Evolutionary conservation across 2,113 vertebrate species (phyloP).

Genomic region (Pipra filicauda): DNA sequence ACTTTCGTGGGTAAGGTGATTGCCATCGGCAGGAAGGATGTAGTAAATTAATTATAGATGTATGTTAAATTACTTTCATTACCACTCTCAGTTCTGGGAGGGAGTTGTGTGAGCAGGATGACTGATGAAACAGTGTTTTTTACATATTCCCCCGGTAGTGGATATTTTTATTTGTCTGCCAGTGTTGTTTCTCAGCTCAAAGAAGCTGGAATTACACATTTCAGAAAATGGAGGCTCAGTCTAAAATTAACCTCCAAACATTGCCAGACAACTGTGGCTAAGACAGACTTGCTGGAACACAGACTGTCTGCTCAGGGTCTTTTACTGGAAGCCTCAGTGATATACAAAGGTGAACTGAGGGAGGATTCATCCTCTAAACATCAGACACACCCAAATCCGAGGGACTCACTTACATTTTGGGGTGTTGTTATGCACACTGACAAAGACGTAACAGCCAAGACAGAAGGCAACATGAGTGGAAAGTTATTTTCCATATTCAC

Average conservation of each 20-base stretch:
- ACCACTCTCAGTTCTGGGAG: slow-evolving; percentile 76
- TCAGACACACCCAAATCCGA: not conserved
- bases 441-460: not conserved
- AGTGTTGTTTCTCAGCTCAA: slow-evolving; percentile 31
- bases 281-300: not conserved
- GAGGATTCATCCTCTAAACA: not conserved
- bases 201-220: slow-evolving; percentile 24
- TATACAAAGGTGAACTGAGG: not conserved
- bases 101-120: slow-evolving; percentile 75
- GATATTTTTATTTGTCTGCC: slow-evolving; percentile 24
- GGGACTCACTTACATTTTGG: not conserved
- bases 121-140: slow-evolving; percentile 76
- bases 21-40: slow-evolving; percentile 73
- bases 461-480: not conserved
- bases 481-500: slow-evolving; percentile 62
- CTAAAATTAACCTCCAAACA: not conserved
- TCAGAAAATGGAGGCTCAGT: slow-evolving; percentile 7
- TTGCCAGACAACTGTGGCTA: not conserved
- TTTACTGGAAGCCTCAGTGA: not conserved
- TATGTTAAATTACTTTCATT: slow-evolving; percentile 97
- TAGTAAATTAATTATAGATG: slow-evolving; percentile 95
- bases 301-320: not conserved
- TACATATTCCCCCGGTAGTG: slow-evolving; percentile 63
- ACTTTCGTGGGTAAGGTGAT: slow-evolving; percentile 70
- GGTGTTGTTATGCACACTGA: not conserved